These are phyloP conservation scores for Meta bourneti DNA, from an alignment of 2,888 invertebrate genomes.

Conservation along the genomic window DNA sequence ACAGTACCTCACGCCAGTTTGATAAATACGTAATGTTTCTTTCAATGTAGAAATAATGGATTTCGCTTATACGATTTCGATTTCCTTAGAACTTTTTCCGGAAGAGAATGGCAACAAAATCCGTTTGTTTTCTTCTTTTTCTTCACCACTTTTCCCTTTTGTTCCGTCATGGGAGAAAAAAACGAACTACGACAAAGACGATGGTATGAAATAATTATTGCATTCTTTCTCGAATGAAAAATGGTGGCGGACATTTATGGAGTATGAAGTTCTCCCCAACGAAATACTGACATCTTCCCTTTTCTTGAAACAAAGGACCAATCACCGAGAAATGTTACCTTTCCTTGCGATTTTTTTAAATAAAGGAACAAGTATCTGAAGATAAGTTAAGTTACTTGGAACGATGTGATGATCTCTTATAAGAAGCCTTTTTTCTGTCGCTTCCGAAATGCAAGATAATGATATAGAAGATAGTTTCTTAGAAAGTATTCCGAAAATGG, in stretches of 20 bases:
- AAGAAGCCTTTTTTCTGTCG: not conserved
- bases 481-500: not conserved
- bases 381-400: not conserved
- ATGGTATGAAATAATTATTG: slow-evolving; percentile 45
- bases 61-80: slow-evolving; percentile 44
- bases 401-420: not conserved
- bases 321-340: not conserved
- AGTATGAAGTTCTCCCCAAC: slow-evolving; percentile 24
- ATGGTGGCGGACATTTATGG: slow-evolving; percentile 37
- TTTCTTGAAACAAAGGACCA: not conserved
- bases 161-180: not conserved
- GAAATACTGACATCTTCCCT: slow-evolving; percentile 1
- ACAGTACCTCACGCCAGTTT: slow-evolving; percentile 36
- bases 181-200: not conserved
- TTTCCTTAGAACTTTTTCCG: slow-evolving; percentile 16
- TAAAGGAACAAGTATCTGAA: not conserved
- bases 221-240: slow-evolving; percentile 24
- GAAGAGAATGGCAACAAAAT: slow-evolving; percentile 44
- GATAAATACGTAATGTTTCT: slow-evolving; percentile 56
- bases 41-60: slow-evolving; percentile 42
- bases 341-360: not conserved
- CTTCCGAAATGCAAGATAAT: not conserved
- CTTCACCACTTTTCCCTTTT: not conserved
- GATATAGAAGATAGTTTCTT: not conserved
- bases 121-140: not conserved